Percentiles rank a stretch among this genome's conserved stretches.
Evolutionary conservation across 1,140 invertebrate species (phyloP).

Genomic region (Colletes latitarsis): DNA sequence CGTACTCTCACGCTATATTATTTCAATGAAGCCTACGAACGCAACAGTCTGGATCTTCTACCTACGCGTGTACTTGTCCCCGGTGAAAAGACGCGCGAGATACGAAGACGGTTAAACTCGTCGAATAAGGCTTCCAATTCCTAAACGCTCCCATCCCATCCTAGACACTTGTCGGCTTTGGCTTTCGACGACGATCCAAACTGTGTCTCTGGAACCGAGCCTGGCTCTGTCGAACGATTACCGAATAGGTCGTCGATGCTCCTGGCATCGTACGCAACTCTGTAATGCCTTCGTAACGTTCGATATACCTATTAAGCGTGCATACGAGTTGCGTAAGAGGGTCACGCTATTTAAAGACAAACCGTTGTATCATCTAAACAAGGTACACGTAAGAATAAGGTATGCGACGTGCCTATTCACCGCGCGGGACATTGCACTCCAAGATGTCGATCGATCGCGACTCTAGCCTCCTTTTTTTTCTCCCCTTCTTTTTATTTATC

Average conservation of each 20-base stretch:
- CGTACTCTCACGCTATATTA: too few relatives aligned
- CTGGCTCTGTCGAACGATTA: neutral
- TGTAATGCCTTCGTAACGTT: conserved; percentile 7
- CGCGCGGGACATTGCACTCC: neutral
- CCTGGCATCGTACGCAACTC: neutral
- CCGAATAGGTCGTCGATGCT: conserved; percentile 20
- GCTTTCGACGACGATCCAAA: neutral
- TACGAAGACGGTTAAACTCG: neutral
- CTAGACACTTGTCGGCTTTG: neutral
- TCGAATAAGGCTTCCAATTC: neutral
- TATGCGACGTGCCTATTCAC: too few relatives aligned
- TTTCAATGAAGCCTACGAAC: too few relatives aligned
- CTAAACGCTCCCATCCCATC: neutral
- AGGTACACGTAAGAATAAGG: conserved; percentile 1
- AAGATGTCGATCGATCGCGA: neutral
- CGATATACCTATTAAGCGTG: conserved; percentile 11
- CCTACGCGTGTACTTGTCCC: too few relatives aligned
- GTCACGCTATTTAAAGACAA: conserved; percentile 36
- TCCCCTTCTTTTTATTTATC: neutral
- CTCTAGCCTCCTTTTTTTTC: neutral
- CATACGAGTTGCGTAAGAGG: conserved; percentile 19
- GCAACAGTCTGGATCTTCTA: too few relatives aligned
- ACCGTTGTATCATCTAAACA: neutral
- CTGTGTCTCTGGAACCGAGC: too few relatives aligned
- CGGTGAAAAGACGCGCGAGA: too few relatives aligned